phyloP scores from a whole-genome alignment of 2,888 invertebrate genomes.

The Caenorhabditis sinica region DNA sequence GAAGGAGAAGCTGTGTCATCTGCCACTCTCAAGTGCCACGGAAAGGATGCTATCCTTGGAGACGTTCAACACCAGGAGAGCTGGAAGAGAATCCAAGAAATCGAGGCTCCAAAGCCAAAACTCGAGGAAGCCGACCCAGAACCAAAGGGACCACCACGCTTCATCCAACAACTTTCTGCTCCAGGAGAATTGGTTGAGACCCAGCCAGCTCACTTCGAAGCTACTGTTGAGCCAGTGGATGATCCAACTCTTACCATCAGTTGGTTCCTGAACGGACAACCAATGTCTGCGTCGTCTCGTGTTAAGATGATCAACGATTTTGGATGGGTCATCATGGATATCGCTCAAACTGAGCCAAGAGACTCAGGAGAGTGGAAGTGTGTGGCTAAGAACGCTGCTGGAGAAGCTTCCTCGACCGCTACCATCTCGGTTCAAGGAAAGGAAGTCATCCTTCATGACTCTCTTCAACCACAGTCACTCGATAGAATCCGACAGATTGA shows the following conservation, averaged over 20 bases:
- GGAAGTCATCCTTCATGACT: slow-evolving; percentile 90
- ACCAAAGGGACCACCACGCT: slow-evolving; percentile 76
- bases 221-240: slow-evolving; percentile 92
- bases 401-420: slow-evolving; percentile 90
- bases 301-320: slow-evolving; percentile 96
- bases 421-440: slow-evolving; percentile 74
- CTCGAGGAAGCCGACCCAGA: slow-evolving; percentile 74
- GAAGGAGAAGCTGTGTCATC: slow-evolving; percentile 97
- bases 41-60: slow-evolving; percentile 75
- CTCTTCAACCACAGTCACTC: slow-evolving; percentile 94
- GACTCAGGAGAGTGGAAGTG: slow-evolving; percentile 95
- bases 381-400: slow-evolving; percentile 95
- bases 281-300: slow-evolving; percentile 91
- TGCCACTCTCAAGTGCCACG: slow-evolving; percentile 88
- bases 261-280: slow-evolving; percentile 91
- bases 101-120: slow-evolving; percentile 78
- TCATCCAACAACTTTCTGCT: slow-evolving; percentile 66
- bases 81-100: slow-evolving; percentile 89
- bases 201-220: slow-evolving; percentile 93
- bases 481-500: slow-evolving; percentile 87
- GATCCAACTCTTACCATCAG: slow-evolving; percentile 88
- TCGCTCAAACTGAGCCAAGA: slow-evolving; percentile 87
- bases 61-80: slow-evolving; percentile 90
- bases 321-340: slow-evolving; percentile 93
- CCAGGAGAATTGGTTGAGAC: slow-evolving; percentile 87